Conservation (phyloP, 2,113 vertebrate genomes). For the Cryptotis parvus region DNA sequence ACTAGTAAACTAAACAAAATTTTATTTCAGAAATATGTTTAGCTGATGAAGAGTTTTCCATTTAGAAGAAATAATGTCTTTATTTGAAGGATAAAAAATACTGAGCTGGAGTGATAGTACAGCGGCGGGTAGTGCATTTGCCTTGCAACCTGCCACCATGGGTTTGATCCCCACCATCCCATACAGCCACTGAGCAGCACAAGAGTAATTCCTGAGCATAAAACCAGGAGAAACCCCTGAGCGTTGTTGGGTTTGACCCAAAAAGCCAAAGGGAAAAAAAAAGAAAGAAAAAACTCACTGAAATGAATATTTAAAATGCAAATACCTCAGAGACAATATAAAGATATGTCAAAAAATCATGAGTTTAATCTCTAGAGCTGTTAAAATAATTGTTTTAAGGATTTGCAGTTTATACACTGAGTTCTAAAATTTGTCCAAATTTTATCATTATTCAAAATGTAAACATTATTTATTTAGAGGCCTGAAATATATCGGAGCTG, state of each 20-base stretch:
- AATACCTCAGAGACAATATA: background rate
- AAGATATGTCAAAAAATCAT: background rate
- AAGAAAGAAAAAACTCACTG: no score
- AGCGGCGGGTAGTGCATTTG: no score
- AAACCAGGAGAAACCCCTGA: no score
- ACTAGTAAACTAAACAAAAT: background rate
- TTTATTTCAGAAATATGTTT: background rate
- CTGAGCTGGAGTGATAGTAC: no score
- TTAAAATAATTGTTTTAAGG: background rate
- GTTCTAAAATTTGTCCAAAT: background rate
- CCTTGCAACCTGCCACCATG: no score
- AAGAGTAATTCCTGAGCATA: no score
- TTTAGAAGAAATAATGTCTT: background rate
- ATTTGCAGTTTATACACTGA: background rate
- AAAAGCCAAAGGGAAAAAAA: no score
- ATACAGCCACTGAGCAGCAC: no score
- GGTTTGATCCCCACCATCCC: no score
- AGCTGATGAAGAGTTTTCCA: constrained; percentile 10
- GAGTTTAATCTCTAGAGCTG: background rate
- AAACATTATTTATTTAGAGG: background rate
- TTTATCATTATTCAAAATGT: background rate
- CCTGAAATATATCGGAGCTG: background rate
- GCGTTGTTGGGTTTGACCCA: no score
- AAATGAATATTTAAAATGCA: no score
- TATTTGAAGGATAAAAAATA: constrained; percentile 22